These are phyloP conservation scores for Conus canariensis DNA, from an alignment of 2,888 invertebrate genomes.

Conservation along the genomic window DNA sequence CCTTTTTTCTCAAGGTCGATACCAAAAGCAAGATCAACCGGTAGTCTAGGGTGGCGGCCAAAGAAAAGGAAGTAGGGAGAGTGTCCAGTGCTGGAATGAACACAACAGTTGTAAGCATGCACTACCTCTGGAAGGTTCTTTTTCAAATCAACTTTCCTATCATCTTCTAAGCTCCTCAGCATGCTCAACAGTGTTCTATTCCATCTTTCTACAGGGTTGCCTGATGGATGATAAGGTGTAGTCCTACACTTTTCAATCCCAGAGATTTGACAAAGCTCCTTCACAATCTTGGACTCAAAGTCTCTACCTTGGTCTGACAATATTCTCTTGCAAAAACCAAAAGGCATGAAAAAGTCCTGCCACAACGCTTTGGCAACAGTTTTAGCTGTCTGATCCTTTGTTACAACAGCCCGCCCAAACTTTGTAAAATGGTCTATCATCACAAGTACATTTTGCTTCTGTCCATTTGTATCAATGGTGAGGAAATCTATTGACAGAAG, in stretches of 20 bases:
- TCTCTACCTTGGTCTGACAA: not conserved
- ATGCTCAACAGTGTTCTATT: not conserved
- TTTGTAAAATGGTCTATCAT: conserved; percentile 28
- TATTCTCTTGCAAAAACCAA: not conserved
- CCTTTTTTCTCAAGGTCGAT: not conserved
- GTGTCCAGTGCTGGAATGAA: not conserved
- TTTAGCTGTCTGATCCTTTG: not conserved
- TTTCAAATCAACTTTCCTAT: not conserved
- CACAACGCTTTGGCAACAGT: not conserved
- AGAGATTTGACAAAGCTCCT: not conserved
- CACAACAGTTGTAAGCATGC: conserved; percentile 14
- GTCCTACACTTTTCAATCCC: not conserved
- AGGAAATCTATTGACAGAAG: not conserved
- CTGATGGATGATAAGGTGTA: not conserved
- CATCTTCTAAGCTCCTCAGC: not conserved
- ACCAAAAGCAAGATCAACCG: conserved; percentile 5
- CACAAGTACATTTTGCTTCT: not conserved
- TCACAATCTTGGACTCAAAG: not conserved
- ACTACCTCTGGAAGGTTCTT: not conserved
- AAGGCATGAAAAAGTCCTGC: not conserved
- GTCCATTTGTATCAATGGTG: not conserved
- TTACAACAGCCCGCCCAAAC: not conserved
- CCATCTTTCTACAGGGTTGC: not conserved
- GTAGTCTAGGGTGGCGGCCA: conserved; percentile 23
- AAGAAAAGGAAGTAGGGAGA: conserved; percentile 11